These are phyloP conservation scores for Myotis findleyi DNA, from an alignment of 2,797 vertebrate species.

Conservation along the genomic window DNA sequence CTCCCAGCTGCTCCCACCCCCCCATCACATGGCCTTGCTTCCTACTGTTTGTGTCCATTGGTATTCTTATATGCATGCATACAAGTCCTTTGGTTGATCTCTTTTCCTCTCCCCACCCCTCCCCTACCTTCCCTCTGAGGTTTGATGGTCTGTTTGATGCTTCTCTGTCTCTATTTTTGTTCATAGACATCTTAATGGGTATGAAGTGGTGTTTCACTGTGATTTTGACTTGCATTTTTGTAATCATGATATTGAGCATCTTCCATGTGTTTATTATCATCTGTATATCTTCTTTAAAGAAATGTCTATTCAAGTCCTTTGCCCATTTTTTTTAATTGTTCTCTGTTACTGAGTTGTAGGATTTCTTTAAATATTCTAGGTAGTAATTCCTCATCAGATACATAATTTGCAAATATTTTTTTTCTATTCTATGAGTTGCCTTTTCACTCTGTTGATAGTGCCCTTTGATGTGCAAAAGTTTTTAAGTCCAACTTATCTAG, in stretches of 20 bases:
- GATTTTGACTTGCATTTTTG: neutral
- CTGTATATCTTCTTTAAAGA: neutral
- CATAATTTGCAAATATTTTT: slow-evolving; percentile 57
- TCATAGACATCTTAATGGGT: neutral
- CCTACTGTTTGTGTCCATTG: no score
- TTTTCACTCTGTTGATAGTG: neutral
- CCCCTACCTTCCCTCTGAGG: no score
- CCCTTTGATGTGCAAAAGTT: neutral
- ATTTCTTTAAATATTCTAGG: slow-evolving; percentile 4
- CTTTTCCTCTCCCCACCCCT: no score
- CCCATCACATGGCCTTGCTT: no score
- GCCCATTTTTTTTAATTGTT: slow-evolving; percentile 14
- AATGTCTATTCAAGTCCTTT: slow-evolving; percentile 15
- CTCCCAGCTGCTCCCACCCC: no score
- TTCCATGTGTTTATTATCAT: slow-evolving; percentile 23
- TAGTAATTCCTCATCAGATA: slow-evolving; percentile 24
- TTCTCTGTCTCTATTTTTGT: neutral
- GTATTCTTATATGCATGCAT: no score
- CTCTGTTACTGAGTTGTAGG: neutral
- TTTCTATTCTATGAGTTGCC: neutral
- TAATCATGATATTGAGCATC: neutral
- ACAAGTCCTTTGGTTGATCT: no score
- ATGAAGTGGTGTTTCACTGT: neutral
- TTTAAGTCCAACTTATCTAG: slow-evolving; percentile 6
- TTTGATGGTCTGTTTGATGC: no score